Base-by-base conservation (phyloP, 2,797 vertebrate species). In the Cynopterus sphinx region DNA sequence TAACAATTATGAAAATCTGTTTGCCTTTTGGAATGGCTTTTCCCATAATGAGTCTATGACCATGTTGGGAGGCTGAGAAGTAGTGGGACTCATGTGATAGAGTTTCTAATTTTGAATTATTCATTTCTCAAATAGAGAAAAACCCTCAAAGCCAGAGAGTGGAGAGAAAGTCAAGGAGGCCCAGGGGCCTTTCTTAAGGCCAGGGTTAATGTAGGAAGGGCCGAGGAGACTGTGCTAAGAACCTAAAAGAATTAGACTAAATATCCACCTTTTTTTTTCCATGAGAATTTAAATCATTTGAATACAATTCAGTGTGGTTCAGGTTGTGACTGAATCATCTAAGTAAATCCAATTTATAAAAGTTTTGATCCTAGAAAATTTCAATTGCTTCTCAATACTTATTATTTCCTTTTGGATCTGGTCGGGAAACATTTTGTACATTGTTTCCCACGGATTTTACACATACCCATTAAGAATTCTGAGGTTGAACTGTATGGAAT, bases 1-100 rank as follows among this genome's bases (percentile, higher is more conserved):
- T 94, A 96, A 97, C 97, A 97, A 95, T 96, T 96, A 96, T 84
- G 94, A 93, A 96, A 96, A 97, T 70, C 91, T 91, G 91, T 97
- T 95, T 96, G 97, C 94, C 92, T 96, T 96, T 92, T 93, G 86
- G 82, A 97, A 97, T 91, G 90, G 82, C 63, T 96, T 96, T 96
- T 96, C 93, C 94, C 86, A 87, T 97, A 95, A 94, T 59, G 89
- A 96, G 95, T 83, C 28, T 91, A 82, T 17, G 89, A 71, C 91
- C 89, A 91, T 49, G 57, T 39, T 89, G 96, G 87, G 95, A 92
- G 70, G 33, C 49, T 65, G 63, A 51, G 93, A 63, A 43, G 16
- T 83, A 67, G 13, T 84, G 43, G 53, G 70, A 51, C 55, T 71
- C 74, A 15, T 11, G 77, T 39, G 39, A 73, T 41, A 55, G 78